Conservation (phyloP, 2,797 vertebrate genomes). For the Garrulus glandarius region DNA sequence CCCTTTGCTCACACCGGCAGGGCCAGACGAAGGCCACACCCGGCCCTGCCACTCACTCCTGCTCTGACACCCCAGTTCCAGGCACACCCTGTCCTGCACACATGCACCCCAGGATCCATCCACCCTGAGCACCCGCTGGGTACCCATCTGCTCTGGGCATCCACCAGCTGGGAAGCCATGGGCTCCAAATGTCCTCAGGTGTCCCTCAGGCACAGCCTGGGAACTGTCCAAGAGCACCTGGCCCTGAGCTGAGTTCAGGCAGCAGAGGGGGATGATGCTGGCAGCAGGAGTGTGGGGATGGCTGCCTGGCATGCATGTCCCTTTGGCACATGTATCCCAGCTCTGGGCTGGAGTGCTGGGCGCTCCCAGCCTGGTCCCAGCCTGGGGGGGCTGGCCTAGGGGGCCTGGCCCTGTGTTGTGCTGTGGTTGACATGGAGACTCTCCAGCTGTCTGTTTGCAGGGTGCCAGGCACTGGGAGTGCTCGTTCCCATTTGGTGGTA, state of each 20-base stretch:
- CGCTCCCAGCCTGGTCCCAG: background rate
- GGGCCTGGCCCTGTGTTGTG: background rate
- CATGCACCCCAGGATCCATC: accelerated
- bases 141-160: background rate
- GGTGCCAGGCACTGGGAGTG: background rate
- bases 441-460: slow-evolving; percentile 18
- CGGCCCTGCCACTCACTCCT: slow-evolving; percentile 28
- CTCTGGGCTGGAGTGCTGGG: background rate
- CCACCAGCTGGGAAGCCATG: accelerated
- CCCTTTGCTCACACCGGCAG: background rate
- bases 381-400: accelerated
- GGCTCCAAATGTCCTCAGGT: background rate
- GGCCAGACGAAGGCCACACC: background rate
- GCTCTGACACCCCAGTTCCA: accelerated
- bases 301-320: background rate
- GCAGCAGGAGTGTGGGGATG: accelerated
- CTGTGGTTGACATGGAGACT: slow-evolving; percentile 55
- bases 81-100: background rate
- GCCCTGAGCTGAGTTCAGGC: background rate
- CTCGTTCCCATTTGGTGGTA: background rate
- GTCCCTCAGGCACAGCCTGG: background rate
- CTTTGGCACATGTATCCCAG: accelerated
- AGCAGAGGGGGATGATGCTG: background rate
- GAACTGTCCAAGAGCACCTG: background rate
- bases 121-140: accelerated